Conservation (phyloP, 2,888 invertebrate species). For the Folsomia candida region DNA sequence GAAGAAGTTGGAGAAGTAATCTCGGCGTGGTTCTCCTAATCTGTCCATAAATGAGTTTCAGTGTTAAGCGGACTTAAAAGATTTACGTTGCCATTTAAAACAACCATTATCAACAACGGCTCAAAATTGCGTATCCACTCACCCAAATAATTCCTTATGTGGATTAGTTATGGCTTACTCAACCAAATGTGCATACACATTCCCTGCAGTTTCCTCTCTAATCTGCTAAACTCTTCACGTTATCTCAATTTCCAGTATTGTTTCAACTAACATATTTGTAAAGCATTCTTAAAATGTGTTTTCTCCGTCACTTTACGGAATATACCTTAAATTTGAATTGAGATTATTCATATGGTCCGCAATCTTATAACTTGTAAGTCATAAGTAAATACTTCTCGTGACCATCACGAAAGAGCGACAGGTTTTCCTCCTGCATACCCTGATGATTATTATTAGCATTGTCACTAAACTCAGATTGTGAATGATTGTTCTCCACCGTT, state of each 20-base stretch:
- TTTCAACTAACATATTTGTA: too few relatives aligned
- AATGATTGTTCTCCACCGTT: neutral
- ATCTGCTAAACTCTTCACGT: neutral
- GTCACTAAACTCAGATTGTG: neutral
- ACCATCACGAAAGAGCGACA: too few relatives aligned
- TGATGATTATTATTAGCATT: neutral
- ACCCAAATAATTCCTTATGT: neutral
- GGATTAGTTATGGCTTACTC: neutral
- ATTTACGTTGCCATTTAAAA: neutral
- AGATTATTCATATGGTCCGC: too few relatives aligned
- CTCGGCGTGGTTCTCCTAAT: neutral
- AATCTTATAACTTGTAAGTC: too few relatives aligned
- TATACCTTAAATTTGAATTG: too few relatives aligned
- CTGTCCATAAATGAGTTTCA: conserved; percentile 1
- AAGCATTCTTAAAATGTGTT: too few relatives aligned
- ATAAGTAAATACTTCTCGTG: too few relatives aligned
- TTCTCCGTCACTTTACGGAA: too few relatives aligned
- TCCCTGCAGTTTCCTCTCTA: neutral
- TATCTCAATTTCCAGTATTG: too few relatives aligned
- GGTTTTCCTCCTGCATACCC: too few relatives aligned
- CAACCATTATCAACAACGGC: neutral
- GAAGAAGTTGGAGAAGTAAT: too few relatives aligned
- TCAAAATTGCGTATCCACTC: neutral
- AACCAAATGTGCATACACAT: too few relatives aligned
- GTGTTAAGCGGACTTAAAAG: neutral